Evolutionary conservation across 1,140 invertebrate species (phyloP).

Genomic region (Lineus longissimus): DNA sequence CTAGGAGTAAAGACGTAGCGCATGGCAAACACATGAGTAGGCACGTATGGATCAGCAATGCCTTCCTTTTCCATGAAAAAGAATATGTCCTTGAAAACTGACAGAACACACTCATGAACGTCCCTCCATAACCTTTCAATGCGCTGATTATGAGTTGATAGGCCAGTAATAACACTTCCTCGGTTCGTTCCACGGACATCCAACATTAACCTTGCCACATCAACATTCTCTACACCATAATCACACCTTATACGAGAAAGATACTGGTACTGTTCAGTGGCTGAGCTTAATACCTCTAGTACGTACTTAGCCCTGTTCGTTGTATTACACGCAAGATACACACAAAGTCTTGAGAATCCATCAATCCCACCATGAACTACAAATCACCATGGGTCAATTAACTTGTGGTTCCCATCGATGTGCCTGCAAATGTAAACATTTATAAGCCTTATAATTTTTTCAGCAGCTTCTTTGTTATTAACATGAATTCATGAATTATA

Average conservation of each 20-base stretch:
- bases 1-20: neutral
- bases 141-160: constrained; percentile 6
- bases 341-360: neutral
- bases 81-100: constrained; percentile 20
- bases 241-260: neutral
- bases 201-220: neutral
- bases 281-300: neutral
- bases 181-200: neutral
- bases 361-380: too few species aligned
- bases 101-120: constrained; percentile 13
- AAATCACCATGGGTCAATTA: neutral
- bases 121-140: constrained; percentile 29
- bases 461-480: too few species aligned
- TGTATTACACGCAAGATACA: neutral
- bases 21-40: neutral
- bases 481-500: too few species aligned
- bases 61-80: constrained; percentile 18
- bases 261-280: neutral
- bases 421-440: too few species aligned
- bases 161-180: neutral
- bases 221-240: neutral
- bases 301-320: neutral
- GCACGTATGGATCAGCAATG: constrained; percentile 15
- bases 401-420: too few species aligned
- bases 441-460: too few species aligned